These are phyloP conservation scores for Ceyx margarethae DNA, from an alignment of 2,113 vertebrate species.

Conservation along the genomic window DNA sequence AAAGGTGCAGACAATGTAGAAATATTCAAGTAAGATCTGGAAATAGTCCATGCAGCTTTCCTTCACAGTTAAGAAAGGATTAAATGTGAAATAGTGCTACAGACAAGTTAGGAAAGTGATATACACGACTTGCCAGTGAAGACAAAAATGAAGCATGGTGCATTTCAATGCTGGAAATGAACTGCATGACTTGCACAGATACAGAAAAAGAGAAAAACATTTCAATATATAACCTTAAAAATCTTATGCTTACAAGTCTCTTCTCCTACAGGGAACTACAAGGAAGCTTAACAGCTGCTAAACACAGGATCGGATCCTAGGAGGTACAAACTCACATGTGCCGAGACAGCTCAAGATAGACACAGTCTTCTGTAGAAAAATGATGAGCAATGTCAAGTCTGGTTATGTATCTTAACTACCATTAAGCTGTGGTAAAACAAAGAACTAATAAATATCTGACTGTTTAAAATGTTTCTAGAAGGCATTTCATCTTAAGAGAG, in stretches of 20 bases:
- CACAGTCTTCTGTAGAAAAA: too few relatives aligned
- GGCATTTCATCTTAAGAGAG: neutral
- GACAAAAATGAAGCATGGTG: neutral
- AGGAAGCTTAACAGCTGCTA: too few relatives aligned
- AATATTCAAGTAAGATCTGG: slow-evolving; percentile 66
- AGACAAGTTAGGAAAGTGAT: slow-evolving; percentile 12
- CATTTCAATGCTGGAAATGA: neutral
- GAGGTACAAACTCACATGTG: too few relatives aligned
- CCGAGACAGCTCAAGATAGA: too few relatives aligned
- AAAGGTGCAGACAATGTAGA: slow-evolving; percentile 54
- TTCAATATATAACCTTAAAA: too few relatives aligned
- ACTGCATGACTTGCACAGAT: neutral
- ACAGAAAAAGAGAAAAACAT: neutral
- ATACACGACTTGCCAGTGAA: neutral
- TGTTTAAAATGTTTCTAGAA: neutral
- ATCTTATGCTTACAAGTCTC: too few relatives aligned
- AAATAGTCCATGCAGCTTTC: slow-evolving; percentile 45
- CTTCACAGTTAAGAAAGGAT: slow-evolving; percentile 46
- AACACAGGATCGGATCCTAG: too few relatives aligned
- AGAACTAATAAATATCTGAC: neutral
- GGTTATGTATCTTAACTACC: neutral
- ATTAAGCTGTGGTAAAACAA: neutral
- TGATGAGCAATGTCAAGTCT: neutral
- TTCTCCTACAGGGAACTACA: too few relatives aligned
- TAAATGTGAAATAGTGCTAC: slow-evolving; percentile 23